phyloP scores from a whole-genome alignment of 2,113 vertebrate genomes.

The Pyrgilauda ruficollis region DNA sequence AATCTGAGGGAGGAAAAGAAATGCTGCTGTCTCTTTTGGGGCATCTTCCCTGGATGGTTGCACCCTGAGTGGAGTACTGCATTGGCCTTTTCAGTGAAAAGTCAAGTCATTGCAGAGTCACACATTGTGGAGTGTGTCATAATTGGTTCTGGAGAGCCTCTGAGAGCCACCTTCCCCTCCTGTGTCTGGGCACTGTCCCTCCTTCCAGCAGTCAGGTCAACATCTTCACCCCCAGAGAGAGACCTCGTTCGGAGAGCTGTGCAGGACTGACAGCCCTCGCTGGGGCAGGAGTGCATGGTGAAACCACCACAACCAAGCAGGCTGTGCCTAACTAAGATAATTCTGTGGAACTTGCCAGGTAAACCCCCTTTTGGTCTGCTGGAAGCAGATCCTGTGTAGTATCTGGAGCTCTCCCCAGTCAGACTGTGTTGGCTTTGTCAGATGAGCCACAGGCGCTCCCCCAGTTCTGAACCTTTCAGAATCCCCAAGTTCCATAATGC shows the following conservation, averaged over 20 bases:
- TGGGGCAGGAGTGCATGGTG: not conserved
- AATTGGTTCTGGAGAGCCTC: not conserved
- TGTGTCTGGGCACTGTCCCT: not conserved
- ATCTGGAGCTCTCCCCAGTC: not conserved
- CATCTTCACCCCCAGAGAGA: not conserved
- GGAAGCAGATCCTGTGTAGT: too few species aligned
- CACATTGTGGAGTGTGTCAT: not conserved
- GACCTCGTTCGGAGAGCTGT: not conserved
- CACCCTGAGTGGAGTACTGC: not conserved
- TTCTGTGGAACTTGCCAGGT: not conserved
- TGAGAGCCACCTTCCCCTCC: not conserved
- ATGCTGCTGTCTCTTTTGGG: not conserved
- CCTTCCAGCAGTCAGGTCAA: not conserved
- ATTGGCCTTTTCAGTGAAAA: not conserved
- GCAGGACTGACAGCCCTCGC: not conserved
- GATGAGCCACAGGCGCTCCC: rapidly evolving
- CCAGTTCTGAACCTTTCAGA: not conserved
- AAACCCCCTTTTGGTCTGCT: not conserved
- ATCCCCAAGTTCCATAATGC: not conserved
- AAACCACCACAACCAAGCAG: not conserved
- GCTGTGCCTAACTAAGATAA: not conserved
- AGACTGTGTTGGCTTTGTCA: not conserved
- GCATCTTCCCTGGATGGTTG: not conserved
- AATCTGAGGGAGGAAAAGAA: not conserved
- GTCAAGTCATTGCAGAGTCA: not conserved